Conservation (phyloP, 1,140 invertebrate species). For the Polypedilum pembai region DNA sequence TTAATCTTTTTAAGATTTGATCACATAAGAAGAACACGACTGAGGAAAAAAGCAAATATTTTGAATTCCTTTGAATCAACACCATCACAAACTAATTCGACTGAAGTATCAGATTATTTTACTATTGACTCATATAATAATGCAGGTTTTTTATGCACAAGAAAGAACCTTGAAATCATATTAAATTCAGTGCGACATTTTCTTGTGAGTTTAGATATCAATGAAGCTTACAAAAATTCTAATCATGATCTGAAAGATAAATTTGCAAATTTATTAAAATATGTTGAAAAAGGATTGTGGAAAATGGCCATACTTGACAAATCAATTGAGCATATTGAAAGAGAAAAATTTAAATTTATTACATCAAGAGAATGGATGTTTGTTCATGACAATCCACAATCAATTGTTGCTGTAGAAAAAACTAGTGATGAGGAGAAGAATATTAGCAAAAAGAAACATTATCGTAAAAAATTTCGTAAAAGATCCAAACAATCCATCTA, state of each 20-base stretch:
- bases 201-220: background rate
- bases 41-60: background rate
- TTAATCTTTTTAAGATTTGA: background rate
- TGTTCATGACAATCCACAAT: background rate
- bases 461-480: background rate
- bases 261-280: background rate
- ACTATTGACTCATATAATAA: background rate
- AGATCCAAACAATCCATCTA: background rate
- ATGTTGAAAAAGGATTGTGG: background rate
- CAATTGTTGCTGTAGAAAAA: background rate
- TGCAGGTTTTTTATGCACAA: background rate
- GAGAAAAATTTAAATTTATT: too few species aligned
- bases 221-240: background rate
- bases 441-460: background rate
- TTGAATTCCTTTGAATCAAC: background rate
- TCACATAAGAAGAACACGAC: background rate
- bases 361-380: background rate
- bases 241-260: background rate
- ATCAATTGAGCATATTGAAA: background rate
- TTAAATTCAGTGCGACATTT: background rate
- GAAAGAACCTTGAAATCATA: background rate
- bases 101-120: background rate
- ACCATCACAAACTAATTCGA: background rate
- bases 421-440: slow-evolving; percentile 1
- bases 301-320: background rate